Conservation (phyloP, 2,888 invertebrate genomes). For the Margaritifera margaritifera region DNA sequence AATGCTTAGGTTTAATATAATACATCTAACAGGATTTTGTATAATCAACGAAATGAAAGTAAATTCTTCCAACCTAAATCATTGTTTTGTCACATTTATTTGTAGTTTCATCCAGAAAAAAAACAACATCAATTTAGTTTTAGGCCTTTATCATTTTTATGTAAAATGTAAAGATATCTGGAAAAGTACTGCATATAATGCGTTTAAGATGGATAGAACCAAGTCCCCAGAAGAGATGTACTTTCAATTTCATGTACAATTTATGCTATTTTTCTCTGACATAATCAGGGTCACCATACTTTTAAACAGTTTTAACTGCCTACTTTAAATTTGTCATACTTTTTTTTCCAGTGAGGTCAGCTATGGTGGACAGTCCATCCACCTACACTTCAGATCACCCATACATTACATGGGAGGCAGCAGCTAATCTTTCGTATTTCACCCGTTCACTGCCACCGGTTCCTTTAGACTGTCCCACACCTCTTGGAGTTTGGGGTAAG, state of each 20-base stretch:
- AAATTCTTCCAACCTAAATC: too few relatives aligned
- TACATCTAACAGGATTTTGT: too few relatives aligned
- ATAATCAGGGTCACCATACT: not conserved
- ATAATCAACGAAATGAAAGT: too few relatives aligned
- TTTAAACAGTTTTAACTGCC: not conserved
- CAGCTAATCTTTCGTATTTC: conserved; percentile 67
- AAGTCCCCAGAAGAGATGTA: too few relatives aligned
- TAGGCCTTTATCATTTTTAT: too few relatives aligned
- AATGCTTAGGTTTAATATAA: too few relatives aligned
- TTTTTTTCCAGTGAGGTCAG: conserved; percentile 65
- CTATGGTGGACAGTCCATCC: conserved; percentile 68
- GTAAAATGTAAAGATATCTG: too few relatives aligned
- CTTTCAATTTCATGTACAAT: not conserved
- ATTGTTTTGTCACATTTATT: too few relatives aligned
- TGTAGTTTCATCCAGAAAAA: too few relatives aligned
- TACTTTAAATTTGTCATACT: not conserved
- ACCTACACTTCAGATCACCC: conserved; percentile 67
- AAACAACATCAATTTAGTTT: too few relatives aligned
- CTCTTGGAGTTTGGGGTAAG: conserved; percentile 71
- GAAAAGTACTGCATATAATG: not conserved
- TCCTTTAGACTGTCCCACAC: conserved; percentile 72
- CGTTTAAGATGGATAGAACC: too few relatives aligned
- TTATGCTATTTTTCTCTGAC: not conserved
- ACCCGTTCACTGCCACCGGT: conserved; percentile 71
- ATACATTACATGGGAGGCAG: conserved; percentile 69